Base-by-base conservation (phyloP, 2,113 vertebrate genomes). In the Callaeas wilsoni region DNA sequence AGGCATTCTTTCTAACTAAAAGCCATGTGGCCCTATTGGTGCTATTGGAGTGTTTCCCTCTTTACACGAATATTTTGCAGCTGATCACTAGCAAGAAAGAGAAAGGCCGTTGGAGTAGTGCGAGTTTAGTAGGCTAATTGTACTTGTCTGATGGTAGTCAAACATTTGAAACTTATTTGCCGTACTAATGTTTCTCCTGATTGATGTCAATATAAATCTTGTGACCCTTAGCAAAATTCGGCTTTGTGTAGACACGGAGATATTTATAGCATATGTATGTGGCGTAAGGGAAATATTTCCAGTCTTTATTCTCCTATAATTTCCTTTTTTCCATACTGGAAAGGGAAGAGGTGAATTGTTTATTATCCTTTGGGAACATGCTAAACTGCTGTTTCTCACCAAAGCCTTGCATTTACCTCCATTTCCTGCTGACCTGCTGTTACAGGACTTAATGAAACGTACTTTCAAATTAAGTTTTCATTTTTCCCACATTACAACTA, bases 311-410 rank as follows among this genome's bases (percentile, higher is more conserved):
- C 96, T 96, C 94, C 88, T 92, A 87, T 90, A 94, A 96, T 84
- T 97, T 97, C 96, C 93, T 93, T 87, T 86, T 86, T 94, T 96
- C 85, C 44, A 41, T 71, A 64, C 88, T 96, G 96, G 87, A 95
- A 96, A 67, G 85, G 95, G 83, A 97, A 96, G 96, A 96, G 82
- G 92, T 90, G 92, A 96, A 95, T 96, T 96, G 96, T 97, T 93
- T 94, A 68, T 92, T 93, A 88, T 89, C 91, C 91, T 95, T 94
- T 93, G 93, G 90, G 94, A 96, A 96, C 73, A 39, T 6, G 7
- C 44, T 75, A 89, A 74, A 71, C 85, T 73, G 39, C 56, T 89
- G 73, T 96, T 96, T 96, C 96, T 97, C 93, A 96, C 90, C 18
- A 3, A 41, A 79, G 76, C 41, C n/a, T 89, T 93, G 30, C 77